Evolutionary conservation across 1,140 invertebrate species (phyloP).

Genomic region (Tetramorium simillimum): DNA sequence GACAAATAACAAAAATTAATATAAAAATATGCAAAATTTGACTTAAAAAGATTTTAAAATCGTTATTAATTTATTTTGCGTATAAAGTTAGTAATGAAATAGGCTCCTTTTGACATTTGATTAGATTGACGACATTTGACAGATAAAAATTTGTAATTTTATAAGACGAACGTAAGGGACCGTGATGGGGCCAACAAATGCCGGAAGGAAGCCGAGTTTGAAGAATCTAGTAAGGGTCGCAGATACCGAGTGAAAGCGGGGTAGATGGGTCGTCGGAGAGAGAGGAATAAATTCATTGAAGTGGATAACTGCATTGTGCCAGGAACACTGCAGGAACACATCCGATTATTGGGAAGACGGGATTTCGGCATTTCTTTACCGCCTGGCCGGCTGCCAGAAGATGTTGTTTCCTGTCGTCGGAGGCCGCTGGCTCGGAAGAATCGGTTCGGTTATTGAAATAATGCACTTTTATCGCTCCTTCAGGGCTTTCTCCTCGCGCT

Average conservation of each 20-base stretch:
- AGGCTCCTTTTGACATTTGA: background rate
- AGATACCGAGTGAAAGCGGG: slow-evolving; percentile 9
- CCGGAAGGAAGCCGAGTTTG: slow-evolving; percentile 29
- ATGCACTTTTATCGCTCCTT: slow-evolving; percentile 82
- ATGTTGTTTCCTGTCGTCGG: slow-evolving; percentile 84
- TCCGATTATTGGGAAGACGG: slow-evolving; percentile 83
- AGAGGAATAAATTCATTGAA: slow-evolving; percentile 79
- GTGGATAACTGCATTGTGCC: slow-evolving; percentile 83
- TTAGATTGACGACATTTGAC: background rate
- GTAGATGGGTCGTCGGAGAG: slow-evolving; percentile 60
- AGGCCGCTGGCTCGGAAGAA: slow-evolving; percentile 81
- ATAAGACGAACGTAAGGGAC: background rate
- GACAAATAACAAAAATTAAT: no score
- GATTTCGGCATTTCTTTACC: slow-evolving; percentile 82
- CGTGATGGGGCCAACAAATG: background rate
- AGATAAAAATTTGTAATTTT: background rate
- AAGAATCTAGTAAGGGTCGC: slow-evolving; percentile 35
- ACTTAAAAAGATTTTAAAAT: no score
- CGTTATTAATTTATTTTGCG: background rate
- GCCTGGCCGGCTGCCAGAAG: slow-evolving; percentile 79
- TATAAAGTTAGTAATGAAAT: background rate
- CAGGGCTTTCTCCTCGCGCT: background rate
- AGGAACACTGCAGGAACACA: slow-evolving; percentile 82
- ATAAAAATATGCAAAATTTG: no score
- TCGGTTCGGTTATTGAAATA: slow-evolving; percentile 83